phyloP scores from a whole-genome alignment of 2,797 vertebrate species.

The Margarornis squamiger region DNA sequence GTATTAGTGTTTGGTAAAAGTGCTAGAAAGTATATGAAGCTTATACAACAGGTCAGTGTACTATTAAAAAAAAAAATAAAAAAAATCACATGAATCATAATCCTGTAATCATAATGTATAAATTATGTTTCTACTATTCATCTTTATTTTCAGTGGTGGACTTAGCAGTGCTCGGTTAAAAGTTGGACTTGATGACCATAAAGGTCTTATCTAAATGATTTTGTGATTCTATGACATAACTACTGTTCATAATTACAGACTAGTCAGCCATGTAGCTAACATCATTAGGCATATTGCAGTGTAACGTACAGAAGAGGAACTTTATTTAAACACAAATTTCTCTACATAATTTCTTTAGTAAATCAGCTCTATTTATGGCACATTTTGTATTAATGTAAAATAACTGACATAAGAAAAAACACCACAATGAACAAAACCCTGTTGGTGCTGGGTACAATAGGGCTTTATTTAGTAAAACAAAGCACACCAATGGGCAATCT shows the following conservation, averaged over 20 bases:
- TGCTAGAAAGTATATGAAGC: not conserved
- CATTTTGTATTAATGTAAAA: not conserved
- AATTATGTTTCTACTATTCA: not conserved
- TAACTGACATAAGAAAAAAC: not conserved
- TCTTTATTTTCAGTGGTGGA: not conserved
- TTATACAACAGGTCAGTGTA: not conserved
- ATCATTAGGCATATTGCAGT: not conserved
- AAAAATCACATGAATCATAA: not conserved
- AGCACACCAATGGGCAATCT: not conserved
- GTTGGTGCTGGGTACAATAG: not conserved
- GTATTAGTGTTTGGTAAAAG: not conserved
- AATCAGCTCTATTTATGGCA: not conserved
- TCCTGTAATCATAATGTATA: not conserved
- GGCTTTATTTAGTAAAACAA: not conserved
- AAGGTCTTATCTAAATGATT: not conserved
- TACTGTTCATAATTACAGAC: not conserved
- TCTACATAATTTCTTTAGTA: not conserved
- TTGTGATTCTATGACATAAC: not conserved
- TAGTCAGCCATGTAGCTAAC: not conserved
- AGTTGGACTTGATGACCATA: not conserved
- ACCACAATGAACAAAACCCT: not conserved
- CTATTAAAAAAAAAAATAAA: not conserved
- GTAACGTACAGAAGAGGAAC: not conserved
- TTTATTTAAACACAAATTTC: not conserved
- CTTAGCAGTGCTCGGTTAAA: not conserved